These are phyloP conservation scores for Glaucopsyche alexis DNA, from an alignment of 2,888 invertebrate species.

Conservation along the genomic window DNA sequence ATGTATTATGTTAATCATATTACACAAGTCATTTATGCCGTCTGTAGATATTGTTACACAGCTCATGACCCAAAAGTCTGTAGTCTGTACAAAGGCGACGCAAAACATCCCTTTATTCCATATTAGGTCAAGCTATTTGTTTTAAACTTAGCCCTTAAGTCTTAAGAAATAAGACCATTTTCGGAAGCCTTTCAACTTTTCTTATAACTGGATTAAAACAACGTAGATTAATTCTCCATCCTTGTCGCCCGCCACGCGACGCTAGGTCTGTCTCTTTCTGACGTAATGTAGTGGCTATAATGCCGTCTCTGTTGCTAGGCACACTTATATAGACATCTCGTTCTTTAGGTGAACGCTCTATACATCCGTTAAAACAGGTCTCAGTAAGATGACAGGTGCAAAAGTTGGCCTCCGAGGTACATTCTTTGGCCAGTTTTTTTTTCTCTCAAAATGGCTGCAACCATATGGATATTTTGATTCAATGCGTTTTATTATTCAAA, in stretches of 20 bases:
- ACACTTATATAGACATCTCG: conserved; percentile 51
- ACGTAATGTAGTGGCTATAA: conserved; percentile 30
- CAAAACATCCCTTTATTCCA: conserved; percentile 28
- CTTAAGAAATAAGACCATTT: conserved; percentile 30
- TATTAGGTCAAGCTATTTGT: conserved; percentile 34
- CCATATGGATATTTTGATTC: conserved; percentile 13
- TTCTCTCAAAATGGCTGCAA: conserved; percentile 38
- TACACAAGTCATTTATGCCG: conserved; percentile 8
- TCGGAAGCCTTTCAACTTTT: conserved; percentile 45
- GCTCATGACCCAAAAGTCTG: background rate
- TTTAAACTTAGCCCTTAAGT: conserved; percentile 31
- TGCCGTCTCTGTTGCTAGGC: conserved; percentile 38
- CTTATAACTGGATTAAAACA: conserved; percentile 64
- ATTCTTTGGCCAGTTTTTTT: conserved; percentile 58
- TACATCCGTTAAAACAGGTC: conserved; percentile 67
- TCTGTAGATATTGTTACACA: background rate
- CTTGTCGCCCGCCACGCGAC: conserved; percentile 64
- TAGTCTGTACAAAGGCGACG: background rate
- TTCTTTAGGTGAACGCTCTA: conserved; percentile 61
- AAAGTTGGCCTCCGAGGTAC: conserved; percentile 53
- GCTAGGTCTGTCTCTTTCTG: conserved; percentile 41
- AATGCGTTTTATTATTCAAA: too few species aligned
- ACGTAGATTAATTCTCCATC: conserved; percentile 49
- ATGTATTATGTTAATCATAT: background rate
- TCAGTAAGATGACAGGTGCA: conserved; percentile 64